Base-by-base conservation (phyloP, 1,140 invertebrate genomes). In the Drosophila ogumai region DNA sequence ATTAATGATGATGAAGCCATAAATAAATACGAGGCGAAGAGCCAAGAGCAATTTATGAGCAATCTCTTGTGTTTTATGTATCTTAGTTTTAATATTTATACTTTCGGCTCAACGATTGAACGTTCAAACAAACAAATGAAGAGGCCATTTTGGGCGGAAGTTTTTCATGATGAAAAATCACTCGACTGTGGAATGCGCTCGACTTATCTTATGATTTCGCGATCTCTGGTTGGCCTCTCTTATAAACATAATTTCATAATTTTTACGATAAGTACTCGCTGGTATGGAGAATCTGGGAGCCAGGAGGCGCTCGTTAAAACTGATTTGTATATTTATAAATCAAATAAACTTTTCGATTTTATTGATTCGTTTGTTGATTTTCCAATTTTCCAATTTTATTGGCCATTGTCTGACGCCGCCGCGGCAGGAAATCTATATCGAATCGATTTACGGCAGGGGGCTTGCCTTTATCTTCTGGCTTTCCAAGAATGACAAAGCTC, bases 241-340 rank as follows among this genome's bases (percentile, higher is more conserved):
- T 36, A 50, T 59, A 60, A 79, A 80, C 72, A 87, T 87, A 74
- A 87, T 82, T 87, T 80, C 60, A 80, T 87, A 76, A 80, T 80
- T 82, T 87, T 82, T 82, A 82, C 71, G 84, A 87, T 81, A 82
- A 76, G 63, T 68, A 68, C 71, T 79, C 61, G 54, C 5, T 49
- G 56, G 46, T 64, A 43, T 66, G 74, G 66, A 54, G 54, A 59
- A 78, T 74, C 64, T 56, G 41, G 63, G 40, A 60, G 64, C 22
- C 46, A 36, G 31, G 25, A 28, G 28, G n/a, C 52, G 68, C 60
- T 66, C 72, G 71, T 84, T 72, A 84, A 88, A 88, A 72, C 64
- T 84, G 76, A 90, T 87, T 87, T 88, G 85, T 88, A 84, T 88
- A 84, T 88, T 88, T 88, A 84, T 90, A 67, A 68, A 66, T 79